Base-by-base conservation (phyloP, 2,797 vertebrate species). In the Acanthis flammea region DNA sequence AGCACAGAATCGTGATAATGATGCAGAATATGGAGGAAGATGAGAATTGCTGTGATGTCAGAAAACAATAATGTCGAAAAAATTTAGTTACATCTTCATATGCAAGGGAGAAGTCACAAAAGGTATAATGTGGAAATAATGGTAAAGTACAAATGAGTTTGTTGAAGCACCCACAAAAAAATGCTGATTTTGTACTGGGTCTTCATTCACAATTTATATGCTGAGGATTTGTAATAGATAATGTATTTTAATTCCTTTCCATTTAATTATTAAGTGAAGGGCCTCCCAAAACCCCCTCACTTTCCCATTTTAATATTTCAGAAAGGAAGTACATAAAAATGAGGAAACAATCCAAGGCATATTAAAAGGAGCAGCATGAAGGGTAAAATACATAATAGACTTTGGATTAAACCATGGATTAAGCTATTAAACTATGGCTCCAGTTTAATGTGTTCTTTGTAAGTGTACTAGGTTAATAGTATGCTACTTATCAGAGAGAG, bases 271-370 rank as follows among this genome's bases (percentile, higher is more conserved):
- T 77, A 78, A 94, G 77, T 93, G 8, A 77, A 88, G 77, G 42
- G n/a, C 45, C 18, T 94, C n/a, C 10, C 62, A 51, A 68, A 87
- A 61, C 14, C 0, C 0, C 27, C 5, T 33, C 22, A 14, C 25
- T 94, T 95, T 92, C 54, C 76, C 44, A 86, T 66, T 86, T 14
- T 61, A 89, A 48, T 74, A 22, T 86, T 95, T 86, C 66, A 90
- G 70, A 96, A 93, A 93, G 90, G 90, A 94, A 94, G 83, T 62
- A 86, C 88, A 93, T 96, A 88, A 95, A 95, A 90, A 65, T 84
- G 66, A 90, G 92, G 92, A 94, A 93, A 90, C 88, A 95, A 94
- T 96, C 70, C 63, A 95, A 95, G 47, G n/a, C 70, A n/a, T 92
- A 84, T 96, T 95, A 86, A 94, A 95, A 90, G 73, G 73, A 72